Evolutionary conservation across 92 coral and sea anemone genomes (phyloP).

Genomic region (Pocillopora meandrina): DNA sequence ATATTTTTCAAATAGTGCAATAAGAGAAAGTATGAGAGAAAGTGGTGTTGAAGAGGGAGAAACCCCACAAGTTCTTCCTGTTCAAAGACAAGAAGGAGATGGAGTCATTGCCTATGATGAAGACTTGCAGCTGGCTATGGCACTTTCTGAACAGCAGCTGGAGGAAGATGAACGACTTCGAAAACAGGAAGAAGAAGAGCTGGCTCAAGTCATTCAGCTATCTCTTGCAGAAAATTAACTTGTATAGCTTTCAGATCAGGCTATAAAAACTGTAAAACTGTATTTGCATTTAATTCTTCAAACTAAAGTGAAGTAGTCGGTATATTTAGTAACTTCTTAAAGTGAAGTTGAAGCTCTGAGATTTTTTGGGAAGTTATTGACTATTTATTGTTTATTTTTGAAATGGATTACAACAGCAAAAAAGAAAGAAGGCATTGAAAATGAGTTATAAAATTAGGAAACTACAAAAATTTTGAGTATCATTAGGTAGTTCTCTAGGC

Average conservation of each 20-base stretch:
- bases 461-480: no score
- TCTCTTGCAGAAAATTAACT: constrained; percentile 83
- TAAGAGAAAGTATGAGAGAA: constrained; percentile 80
- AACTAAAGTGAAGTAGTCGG: no score
- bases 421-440: no score
- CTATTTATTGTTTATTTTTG: no score
- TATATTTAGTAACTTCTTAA: no score
- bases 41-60: constrained; percentile 49
- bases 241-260: background rate
- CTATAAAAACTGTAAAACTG: background rate
- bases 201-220: constrained; percentile 74
- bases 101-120: constrained; percentile 66
- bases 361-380: no score
- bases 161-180: constrained; percentile 73
- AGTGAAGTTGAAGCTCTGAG: no score
- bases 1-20: constrained; percentile 66
- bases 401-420: no score
- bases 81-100: constrained; percentile 31
- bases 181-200: constrained; percentile 85
- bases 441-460: no score
- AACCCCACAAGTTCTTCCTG: constrained; percentile 26
- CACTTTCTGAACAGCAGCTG: constrained; percentile 84
- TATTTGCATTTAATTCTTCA: background rate
- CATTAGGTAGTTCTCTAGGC: no score
- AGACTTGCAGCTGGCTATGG: constrained; percentile 90